Conservation (phyloP, 2,888 invertebrate species). For the Andrena minutula region DNA sequence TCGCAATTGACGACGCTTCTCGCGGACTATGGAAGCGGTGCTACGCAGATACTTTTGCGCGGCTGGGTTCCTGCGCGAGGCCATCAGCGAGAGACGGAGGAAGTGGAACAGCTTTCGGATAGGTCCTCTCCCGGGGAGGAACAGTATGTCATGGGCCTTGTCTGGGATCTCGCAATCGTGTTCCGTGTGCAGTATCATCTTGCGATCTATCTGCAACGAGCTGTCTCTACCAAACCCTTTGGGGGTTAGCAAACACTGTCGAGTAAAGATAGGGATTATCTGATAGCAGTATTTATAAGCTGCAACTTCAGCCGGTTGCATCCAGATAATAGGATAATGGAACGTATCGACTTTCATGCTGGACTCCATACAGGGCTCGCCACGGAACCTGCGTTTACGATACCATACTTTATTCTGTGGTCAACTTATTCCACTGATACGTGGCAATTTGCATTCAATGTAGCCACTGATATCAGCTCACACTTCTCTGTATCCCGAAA, state of each 20-base stretch:
- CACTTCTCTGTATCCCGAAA: too few species aligned
- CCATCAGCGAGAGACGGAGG: slow-evolving; percentile 74
- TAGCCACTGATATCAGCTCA: too few species aligned
- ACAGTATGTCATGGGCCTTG: slow-evolving; percentile 70
- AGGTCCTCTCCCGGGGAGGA: slow-evolving; percentile 70
- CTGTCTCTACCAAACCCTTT: not conserved
- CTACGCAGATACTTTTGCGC: slow-evolving; percentile 80
- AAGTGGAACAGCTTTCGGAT: slow-evolving; percentile 54
- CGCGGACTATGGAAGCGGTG: slow-evolving; percentile 76
- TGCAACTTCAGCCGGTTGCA: slow-evolving; percentile 27
- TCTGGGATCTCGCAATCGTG: slow-evolving; percentile 75
- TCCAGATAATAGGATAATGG: not conserved
- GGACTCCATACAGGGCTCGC: not conserved
- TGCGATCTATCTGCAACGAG: not conserved
- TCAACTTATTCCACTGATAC: too few species aligned
- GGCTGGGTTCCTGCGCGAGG: slow-evolving; percentile 78
- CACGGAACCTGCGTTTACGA: too few species aligned
- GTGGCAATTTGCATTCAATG: too few species aligned
- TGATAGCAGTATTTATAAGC: not conserved
- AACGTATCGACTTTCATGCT: not conserved
- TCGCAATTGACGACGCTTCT: slow-evolving; percentile 78
- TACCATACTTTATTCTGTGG: too few species aligned
- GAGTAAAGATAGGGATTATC: not conserved
- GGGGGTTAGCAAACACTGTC: not conserved
- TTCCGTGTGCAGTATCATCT: slow-evolving; percentile 61